phyloP scores from a whole-genome alignment of 2,888 invertebrate species.

The Eupithecia subfuscata region DNA sequence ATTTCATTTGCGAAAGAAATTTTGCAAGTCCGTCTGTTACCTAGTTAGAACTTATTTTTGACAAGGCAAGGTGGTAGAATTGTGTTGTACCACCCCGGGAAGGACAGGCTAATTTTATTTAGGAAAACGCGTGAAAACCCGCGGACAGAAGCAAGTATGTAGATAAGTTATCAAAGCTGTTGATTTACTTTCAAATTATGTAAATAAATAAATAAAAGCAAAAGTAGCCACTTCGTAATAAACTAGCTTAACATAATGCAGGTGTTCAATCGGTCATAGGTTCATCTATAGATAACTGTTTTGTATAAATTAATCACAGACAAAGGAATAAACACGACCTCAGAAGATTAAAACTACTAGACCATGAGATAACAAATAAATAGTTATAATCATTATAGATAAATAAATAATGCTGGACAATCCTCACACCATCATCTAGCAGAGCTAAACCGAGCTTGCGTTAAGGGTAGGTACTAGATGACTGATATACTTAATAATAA shows the following conservation, averaged over 20 bases:
- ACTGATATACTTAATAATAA: too few species aligned
- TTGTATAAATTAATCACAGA: background rate
- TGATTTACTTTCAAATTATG: background rate
- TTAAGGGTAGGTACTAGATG: too few species aligned
- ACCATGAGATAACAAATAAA: too few species aligned
- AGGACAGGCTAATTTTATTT: too few species aligned
- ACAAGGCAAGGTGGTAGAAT: too few species aligned
- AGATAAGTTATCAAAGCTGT: background rate
- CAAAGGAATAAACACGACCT: background rate
- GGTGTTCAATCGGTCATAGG: slow-evolving; percentile 4
- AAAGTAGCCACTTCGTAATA: background rate
- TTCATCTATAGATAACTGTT: slow-evolving; percentile 2
- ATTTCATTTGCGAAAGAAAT: background rate
- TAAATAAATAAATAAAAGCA: background rate
- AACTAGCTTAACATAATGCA: background rate
- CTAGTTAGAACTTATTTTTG: background rate
- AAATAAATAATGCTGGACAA: too few species aligned
- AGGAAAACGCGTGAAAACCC: background rate
- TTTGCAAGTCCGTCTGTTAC: background rate
- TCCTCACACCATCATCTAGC: too few species aligned
- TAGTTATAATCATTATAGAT: too few species aligned
- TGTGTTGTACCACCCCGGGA: too few species aligned
- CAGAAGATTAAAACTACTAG: background rate
- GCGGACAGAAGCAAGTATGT: background rate
- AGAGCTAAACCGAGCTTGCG: too few species aligned